Conservation (phyloP, 2,797 vertebrate species). For the Parambassis ranga region DNA sequence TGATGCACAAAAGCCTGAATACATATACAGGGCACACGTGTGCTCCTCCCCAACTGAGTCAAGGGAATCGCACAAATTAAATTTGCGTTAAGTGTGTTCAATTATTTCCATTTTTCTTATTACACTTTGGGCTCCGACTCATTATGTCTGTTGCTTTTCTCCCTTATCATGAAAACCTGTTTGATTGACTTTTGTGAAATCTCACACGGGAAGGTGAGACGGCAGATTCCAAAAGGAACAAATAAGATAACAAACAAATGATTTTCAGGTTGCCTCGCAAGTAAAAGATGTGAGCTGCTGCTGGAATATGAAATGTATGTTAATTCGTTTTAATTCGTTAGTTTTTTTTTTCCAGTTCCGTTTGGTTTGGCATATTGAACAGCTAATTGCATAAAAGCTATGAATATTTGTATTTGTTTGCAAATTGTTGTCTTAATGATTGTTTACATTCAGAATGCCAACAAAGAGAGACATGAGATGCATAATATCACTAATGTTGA, state of each 20-base stretch:
- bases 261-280: slow-evolving; percentile 22
- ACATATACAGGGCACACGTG: slow-evolving; percentile 16
- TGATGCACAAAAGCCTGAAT: slow-evolving; percentile 58
- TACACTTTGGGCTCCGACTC: slow-evolving; percentile 46
- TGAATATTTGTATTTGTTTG: slow-evolving; percentile 15
- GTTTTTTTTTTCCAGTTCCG: slow-evolving; percentile 3
- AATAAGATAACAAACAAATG: slow-evolving; percentile 6
- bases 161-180: slow-evolving; percentile 37
- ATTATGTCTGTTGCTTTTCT: slow-evolving; percentile 31
- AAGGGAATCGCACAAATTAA: slow-evolving; percentile 76
- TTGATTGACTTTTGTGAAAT: slow-evolving; percentile 57
- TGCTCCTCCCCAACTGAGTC: slow-evolving; percentile 49
- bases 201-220: slow-evolving; percentile 24
- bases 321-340: no score
- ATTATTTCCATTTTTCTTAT: slow-evolving; percentile 74
- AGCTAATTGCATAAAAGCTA: slow-evolving; percentile 37
- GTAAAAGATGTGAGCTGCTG: slow-evolving; percentile 21
- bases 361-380: slow-evolving; percentile 13
- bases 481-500: background rate
- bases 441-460: slow-evolving; percentile 20
- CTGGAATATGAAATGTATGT: slow-evolving; percentile 28
- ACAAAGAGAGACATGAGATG: slow-evolving; percentile 1
- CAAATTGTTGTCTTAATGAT: slow-evolving; percentile 31
- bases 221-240: slow-evolving; percentile 16
- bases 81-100: slow-evolving; percentile 75